Percentiles rank a stretch among this genome's conserved stretches.
Evolutionary conservation across 2,113 vertebrate species (phyloP).

Genomic region (Bolborhynchus lineola): DNA sequence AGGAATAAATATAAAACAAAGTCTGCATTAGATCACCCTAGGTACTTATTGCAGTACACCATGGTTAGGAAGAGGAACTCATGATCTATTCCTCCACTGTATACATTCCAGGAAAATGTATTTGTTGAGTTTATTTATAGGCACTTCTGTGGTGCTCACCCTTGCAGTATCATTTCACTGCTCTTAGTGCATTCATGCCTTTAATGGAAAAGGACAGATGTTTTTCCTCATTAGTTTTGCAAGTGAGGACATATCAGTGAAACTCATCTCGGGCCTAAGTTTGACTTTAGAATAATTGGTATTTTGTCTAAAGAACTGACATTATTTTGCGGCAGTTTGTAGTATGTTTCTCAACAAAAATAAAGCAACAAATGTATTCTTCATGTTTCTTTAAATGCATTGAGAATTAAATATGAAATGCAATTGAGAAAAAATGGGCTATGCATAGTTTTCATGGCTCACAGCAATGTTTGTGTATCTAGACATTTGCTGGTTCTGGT

Average conservation of each 20-base stretch:
- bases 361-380: background rate
- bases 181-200: background rate
- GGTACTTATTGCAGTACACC: background rate
- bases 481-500: background rate
- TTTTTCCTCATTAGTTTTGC: background rate
- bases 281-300: background rate
- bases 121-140: slow-evolving; percentile 14
- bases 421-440: background rate
- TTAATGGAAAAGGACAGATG: background rate
- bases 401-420: background rate
- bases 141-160: background rate
- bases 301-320: background rate
- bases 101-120: background rate
- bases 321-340: background rate
- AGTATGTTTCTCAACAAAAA: background rate
- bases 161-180: background rate
- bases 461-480: background rate
- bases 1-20: background rate
- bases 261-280: background rate
- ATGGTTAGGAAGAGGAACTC: background rate
- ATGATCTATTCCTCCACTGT: background rate
- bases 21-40: background rate
- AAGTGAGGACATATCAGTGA: background rate
- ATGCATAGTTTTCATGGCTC: background rate
- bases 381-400: background rate